A percentile compares a stretch with the other conserved stretches of the same genome.
These are phyloP conservation scores for Steinernema khuongi DNA, from an alignment of 1,140 invertebrate species.

Conservation along the genomic window DNA sequence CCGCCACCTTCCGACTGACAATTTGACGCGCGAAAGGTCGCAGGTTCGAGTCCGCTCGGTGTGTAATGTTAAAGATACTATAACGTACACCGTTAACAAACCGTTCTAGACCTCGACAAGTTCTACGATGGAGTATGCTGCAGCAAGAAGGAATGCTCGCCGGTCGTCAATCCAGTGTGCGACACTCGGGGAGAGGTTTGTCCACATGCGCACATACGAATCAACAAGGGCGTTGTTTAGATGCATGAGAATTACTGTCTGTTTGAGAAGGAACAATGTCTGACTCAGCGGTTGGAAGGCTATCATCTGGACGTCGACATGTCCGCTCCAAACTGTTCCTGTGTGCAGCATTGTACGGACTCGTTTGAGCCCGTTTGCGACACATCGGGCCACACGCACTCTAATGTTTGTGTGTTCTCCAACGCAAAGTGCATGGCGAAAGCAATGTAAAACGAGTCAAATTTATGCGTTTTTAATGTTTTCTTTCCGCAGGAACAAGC, in stretches of 20 bases:
- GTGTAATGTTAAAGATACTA: too few species aligned
- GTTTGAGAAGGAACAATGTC: constrained; percentile 22
- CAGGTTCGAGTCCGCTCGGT: too few species aligned
- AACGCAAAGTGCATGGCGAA: constrained; percentile 23
- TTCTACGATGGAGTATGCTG: constrained; percentile 20
- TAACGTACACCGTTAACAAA: too few species aligned
- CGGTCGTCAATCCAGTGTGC: constrained; percentile 15
- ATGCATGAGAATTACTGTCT: constrained; percentile 7
- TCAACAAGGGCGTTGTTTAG: background rate
- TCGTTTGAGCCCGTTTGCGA: constrained; percentile 17
- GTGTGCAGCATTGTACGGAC: constrained; percentile 18
- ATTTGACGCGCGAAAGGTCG: too few species aligned
- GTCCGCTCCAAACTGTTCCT: constrained; percentile 19
- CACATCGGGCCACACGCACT: constrained; percentile 14
- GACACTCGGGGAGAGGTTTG: constrained; percentile 17
- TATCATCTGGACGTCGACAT: constrained; percentile 17
- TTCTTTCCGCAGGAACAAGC: constrained; percentile 15
- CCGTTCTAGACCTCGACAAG: background rate
- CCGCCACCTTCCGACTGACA: too few species aligned
- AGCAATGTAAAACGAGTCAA: constrained; percentile 13
- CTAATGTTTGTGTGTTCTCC: constrained; percentile 12
- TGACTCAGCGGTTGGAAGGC: background rate
- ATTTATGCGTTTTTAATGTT: background rate
- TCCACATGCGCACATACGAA: background rate
- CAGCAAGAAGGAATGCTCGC: background rate